Evolutionary conservation across 2,797 vertebrate genomes (phyloP).

Genomic region (Acrossocheilus wenchowensis): DNA sequence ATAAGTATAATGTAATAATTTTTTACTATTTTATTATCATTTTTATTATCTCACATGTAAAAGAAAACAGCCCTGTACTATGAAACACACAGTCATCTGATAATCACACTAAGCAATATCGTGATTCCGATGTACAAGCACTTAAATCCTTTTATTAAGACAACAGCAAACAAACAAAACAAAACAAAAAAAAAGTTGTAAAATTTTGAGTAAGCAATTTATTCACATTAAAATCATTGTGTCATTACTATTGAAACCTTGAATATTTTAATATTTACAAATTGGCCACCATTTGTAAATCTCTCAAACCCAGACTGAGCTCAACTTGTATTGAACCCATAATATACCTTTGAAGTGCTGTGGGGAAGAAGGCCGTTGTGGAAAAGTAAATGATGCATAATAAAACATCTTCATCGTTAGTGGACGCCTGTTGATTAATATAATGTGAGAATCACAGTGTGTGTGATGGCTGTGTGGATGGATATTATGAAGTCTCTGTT

Average conservation of each 20-base stretch:
- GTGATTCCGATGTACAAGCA: neutral
- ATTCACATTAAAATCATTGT: neutral
- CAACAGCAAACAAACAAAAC: neutral
- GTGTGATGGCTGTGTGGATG: neutral
- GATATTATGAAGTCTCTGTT: neutral
- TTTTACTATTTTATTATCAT: neutral
- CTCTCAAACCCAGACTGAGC: neutral
- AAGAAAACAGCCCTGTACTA: neutral
- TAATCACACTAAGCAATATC: too few species aligned
- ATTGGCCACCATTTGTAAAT: neutral
- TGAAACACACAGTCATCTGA: too few species aligned
- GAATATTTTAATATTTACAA: neutral
- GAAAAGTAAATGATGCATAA: slow-evolving; percentile 10
- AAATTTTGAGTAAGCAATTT: neutral
- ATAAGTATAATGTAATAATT: too few species aligned
- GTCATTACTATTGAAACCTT: neutral
- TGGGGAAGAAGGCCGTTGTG: slow-evolving; percentile 6
- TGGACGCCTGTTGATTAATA: slow-evolving; percentile 34
- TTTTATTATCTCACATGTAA: neutral
- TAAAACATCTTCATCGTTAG: slow-evolving; percentile 34
- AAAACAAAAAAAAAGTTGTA: neutral
- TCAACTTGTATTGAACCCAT: neutral
- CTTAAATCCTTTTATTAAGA: neutral
- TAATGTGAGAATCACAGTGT: slow-evolving; percentile 23
- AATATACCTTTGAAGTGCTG: neutral